Evolutionary conservation across 2,113 vertebrate genomes (phyloP), one percentile per base, ranked within the genome.

Genomic region (Tichodroma muraria): DNA sequence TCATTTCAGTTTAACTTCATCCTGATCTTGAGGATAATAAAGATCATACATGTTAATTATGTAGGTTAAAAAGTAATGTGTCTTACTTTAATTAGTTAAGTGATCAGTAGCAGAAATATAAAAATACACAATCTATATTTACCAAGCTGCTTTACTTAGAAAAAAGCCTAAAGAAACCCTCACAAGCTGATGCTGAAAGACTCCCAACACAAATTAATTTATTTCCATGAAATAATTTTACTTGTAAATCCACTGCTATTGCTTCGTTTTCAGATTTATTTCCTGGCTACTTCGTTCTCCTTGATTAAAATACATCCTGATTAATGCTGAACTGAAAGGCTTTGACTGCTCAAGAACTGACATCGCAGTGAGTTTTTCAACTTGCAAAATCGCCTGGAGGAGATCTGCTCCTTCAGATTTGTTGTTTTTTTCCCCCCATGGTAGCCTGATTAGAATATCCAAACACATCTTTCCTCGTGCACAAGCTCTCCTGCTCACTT

Each of bases 291-390:
- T 89, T 79, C 52, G 28, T 88, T 82, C 57, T 73, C 71, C 79
- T 93, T 92, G 88, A 95, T 96, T 93, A 95, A 96, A 92, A 84
- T 66, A 25, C 24, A 40, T 57, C 68, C 60, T 93, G 90, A 95
- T 96, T 88, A 92, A 89, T 57, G 47, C 75, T 88, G 71, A 65
- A 10, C 75, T 75, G 50, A 45, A 53, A 90, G 66, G 79, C 63
- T 89, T 85, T 84, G 69, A 65, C 88, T 90, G 60, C 35, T 91
- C 80, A 50, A 68, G 91, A 84, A 38, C 86, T 88, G 94, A 66
- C 81, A 91, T 72, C 1, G 3, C 80, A 80, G n/a, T 61, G 80
- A 89, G 30, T 50, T 56, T 83, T 80, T 69, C 66, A 52, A 61
- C n/a, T 79, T 87, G 57, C 78, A 57, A 12, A 85, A 77, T 27